A percentile compares a stretch with the other conserved stretches of the same genome.
Conservation (phyloP, 2,113 vertebrate genomes). For the Gobiocypris rarus region DNA sequence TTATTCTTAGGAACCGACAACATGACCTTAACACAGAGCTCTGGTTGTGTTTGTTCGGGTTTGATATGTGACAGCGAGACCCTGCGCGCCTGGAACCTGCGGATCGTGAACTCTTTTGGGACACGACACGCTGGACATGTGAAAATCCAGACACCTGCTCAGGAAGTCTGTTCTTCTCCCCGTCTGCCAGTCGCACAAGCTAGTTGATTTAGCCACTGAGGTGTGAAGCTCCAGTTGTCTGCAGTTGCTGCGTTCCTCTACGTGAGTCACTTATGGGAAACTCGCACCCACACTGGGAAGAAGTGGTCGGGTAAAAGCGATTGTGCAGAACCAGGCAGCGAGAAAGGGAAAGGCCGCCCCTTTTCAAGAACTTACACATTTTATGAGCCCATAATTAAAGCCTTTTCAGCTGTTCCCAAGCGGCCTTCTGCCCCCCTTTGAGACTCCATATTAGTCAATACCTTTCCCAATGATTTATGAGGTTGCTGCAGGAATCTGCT, state of each 20-base stretch:
- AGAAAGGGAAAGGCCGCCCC: slow-evolving; percentile 38
- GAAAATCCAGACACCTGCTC: slow-evolving; percentile 52
- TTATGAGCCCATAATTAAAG: slow-evolving; percentile 59
- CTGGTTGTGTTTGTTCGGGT: neutral
- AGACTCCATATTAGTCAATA: slow-evolving; percentile 51
- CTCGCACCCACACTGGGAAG: slow-evolving; percentile 43
- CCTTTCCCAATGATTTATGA: slow-evolving; percentile 56
- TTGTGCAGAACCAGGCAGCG: slow-evolving; percentile 42
- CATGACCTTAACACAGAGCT: slow-evolving; percentile 20
- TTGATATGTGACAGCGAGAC: slow-evolving; percentile 11
- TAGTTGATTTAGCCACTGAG: slow-evolving; percentile 51
- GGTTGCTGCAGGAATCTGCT: slow-evolving; percentile 51
- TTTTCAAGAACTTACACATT: slow-evolving; percentile 53
- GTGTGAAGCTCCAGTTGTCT: slow-evolving; percentile 50
- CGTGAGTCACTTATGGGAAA: slow-evolving; percentile 53
- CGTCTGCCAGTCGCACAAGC: slow-evolving; percentile 36
- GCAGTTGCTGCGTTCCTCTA: slow-evolving; percentile 42
- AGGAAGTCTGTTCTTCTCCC: slow-evolving; percentile 11
- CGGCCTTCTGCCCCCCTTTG: slow-evolving; percentile 32
- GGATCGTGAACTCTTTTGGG: slow-evolving; percentile 23
- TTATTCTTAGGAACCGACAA: slow-evolving; percentile 31
- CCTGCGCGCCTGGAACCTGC: neutral
- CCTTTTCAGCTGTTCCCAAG: slow-evolving; percentile 51
- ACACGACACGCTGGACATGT: slow-evolving; percentile 2
- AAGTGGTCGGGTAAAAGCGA: slow-evolving; percentile 51